phyloP scores from a whole-genome alignment of 2,113 vertebrate species.

The Vidua chalybeata region DNA sequence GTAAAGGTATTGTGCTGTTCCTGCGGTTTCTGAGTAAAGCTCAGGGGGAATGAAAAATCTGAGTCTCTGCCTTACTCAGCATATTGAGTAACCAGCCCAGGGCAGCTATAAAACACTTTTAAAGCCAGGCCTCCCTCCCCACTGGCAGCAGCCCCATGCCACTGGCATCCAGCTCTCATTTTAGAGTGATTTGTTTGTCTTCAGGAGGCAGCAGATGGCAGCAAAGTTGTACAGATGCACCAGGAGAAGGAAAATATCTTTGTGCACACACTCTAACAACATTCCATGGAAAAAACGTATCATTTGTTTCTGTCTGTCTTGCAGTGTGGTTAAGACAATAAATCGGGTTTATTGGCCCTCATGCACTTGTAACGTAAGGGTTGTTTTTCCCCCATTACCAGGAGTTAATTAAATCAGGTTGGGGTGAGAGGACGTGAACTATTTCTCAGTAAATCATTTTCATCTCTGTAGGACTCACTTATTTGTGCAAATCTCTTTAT shows the following conservation, averaged over 20 bases:
- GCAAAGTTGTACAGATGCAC: constrained; percentile 68
- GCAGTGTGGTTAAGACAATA: constrained; percentile 20
- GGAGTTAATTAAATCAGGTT: background rate
- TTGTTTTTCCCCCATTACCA: background rate
- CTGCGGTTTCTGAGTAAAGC: constrained; percentile 4
- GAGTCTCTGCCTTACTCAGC: constrained; percentile 39
- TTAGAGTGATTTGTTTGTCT: constrained; percentile 44
- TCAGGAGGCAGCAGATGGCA: constrained; percentile 72
- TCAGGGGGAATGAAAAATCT: constrained; percentile 26
- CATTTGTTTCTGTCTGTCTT: constrained; percentile 58
- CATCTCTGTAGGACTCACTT: background rate
- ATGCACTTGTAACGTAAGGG: background rate
- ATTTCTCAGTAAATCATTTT: background rate
- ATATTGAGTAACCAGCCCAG: background rate
- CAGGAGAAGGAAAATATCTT: constrained; percentile 41
- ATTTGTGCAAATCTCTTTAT: background rate
- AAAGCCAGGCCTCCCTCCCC: background rate
- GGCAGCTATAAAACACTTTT: constrained; percentile 21
- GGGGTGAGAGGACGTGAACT: background rate
- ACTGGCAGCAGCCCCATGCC: constrained; percentile 7
- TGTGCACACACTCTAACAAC: background rate
- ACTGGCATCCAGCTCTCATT: constrained; percentile 27
- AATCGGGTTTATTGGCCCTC: constrained; percentile 28
- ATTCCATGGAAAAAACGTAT: constrained; percentile 47
- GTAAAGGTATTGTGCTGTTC: background rate